A percentile compares a stretch with the other conserved stretches of the same genome.
Evolutionary conservation across 30 jellyfish, hydroid and myxozoan genomes (phyloP).

Genomic region (Pelagia noctiluca): DNA sequence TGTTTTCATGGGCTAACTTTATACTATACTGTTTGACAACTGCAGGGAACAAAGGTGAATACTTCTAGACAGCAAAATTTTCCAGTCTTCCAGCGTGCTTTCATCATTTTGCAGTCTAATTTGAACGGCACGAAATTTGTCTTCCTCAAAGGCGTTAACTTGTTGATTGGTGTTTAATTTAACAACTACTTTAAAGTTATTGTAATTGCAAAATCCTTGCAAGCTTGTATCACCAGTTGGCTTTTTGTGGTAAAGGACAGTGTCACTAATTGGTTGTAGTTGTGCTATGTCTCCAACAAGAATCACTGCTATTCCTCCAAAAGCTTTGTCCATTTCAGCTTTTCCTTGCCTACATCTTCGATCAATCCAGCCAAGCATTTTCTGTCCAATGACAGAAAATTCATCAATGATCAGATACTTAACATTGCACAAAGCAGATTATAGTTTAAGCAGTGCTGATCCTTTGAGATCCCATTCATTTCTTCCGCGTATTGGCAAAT

Average conservation of each 20-base stretch:
- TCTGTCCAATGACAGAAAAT: constrained; percentile 30
- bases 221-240: constrained; percentile 15
- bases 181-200: neutral
- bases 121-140: neutral
- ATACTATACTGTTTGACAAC: neutral
- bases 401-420: constrained; percentile 39
- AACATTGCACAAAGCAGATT: neutral
- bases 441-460: neutral
- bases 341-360: constrained; percentile 15
- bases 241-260: neutral
- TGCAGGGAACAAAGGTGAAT: neutral
- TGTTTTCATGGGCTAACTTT: constrained; percentile 10
- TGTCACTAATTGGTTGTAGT: constrained; percentile 19
- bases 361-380: constrained; percentile 31
- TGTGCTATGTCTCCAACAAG: constrained; percentile 31
- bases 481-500: constrained; percentile 53
- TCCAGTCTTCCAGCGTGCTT: constrained; percentile 22
- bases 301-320: constrained; percentile 18
- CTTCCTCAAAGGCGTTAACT: constrained; percentile 4
- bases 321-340: neutral
- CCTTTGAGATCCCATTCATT: constrained; percentile 31
- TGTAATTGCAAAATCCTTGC: constrained; percentile 8
- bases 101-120: constrained; percentile 19
- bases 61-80: constrained; percentile 5
- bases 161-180: neutral